phyloP scores from a whole-genome alignment of 2,888 invertebrate species.

The Leptinotarsa juncta region DNA sequence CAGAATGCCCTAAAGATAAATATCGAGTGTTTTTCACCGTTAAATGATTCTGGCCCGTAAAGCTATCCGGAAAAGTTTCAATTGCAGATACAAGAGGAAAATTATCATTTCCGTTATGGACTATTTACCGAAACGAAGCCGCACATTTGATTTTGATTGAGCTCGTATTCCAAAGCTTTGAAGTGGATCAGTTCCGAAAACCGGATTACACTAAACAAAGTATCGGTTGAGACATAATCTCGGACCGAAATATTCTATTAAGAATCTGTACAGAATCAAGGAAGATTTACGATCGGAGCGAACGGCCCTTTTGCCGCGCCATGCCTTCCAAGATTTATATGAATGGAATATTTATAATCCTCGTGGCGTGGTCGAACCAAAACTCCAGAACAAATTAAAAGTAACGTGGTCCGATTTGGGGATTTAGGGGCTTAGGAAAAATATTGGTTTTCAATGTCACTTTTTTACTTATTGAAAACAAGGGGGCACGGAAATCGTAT shows the following conservation, averaged over 20 bases:
- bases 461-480: conserved; percentile 15
- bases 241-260: conserved; percentile 46
- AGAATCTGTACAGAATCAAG: conserved; percentile 43
- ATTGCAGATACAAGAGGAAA: conserved; percentile 4
- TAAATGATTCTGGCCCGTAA: conserved; percentile 1
- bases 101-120: conserved; percentile 18
- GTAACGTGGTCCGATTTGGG: conserved; percentile 53
- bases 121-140: conserved; percentile 15
- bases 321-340: conserved; percentile 59
- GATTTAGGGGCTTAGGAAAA: conserved; percentile 38
- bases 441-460: conserved; percentile 15
- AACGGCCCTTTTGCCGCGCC: conserved; percentile 48
- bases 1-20: no score
- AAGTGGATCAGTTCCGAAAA: conserved; percentile 57
- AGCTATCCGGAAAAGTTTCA: not conserved
- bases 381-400: conserved; percentile 60
- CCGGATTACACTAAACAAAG: conserved; percentile 61
- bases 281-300: conserved; percentile 45
- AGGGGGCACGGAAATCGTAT: not conserved
- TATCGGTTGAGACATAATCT: conserved; percentile 53
- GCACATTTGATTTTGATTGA: conserved; percentile 64
- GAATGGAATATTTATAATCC: conserved; percentile 63
- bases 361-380: conserved; percentile 52
- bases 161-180: conserved; percentile 60
- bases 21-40: not conserved